A percentile compares a stretch with the other conserved stretches of the same genome.
Evolutionary conservation across 2,888 invertebrate species (phyloP).

Genomic region (Xanthorhoe designata): DNA sequence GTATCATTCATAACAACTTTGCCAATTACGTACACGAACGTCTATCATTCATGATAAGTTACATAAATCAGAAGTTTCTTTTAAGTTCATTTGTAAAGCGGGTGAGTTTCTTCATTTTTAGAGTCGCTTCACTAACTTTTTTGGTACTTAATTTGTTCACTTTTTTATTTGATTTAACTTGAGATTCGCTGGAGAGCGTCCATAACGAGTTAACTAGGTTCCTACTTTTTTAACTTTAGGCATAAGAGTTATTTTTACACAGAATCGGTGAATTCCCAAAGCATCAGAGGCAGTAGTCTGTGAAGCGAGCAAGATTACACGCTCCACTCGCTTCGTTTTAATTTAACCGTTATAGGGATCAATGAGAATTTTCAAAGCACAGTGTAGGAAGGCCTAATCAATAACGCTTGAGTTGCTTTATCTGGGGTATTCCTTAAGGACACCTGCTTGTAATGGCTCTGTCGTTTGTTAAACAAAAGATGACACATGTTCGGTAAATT

Average conservation of each 20-base stretch:
- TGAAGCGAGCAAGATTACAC: conserved; percentile 61
- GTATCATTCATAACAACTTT: conserved; percentile 46
- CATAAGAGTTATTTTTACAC: conserved; percentile 40
- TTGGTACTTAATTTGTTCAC: conserved; percentile 2
- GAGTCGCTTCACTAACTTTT: not conserved
- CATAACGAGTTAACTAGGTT: conserved; percentile 1
- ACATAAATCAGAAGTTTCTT: conserved; percentile 16
- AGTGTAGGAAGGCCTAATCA: conserved; percentile 26
- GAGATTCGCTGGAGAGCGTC: not conserved
- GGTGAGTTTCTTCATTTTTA: conserved; percentile 1
- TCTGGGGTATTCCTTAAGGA: conserved; percentile 25
- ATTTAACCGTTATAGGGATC: conserved; percentile 55
- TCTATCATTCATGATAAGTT: conserved; percentile 44
- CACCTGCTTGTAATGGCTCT: conserved; percentile 11
- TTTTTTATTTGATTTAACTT: not conserved
- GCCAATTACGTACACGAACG: conserved; percentile 43
- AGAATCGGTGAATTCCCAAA: conserved; percentile 48
- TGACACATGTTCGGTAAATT: conserved; percentile 8
- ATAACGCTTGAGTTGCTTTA: conserved; percentile 32
- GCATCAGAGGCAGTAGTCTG: conserved; percentile 48
- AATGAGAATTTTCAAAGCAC: conserved; percentile 53
- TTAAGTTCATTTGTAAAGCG: conserved; percentile 8
- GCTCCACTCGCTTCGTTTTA: conserved; percentile 56
- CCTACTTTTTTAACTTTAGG: conserved; percentile 25
- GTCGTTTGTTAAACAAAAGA: conserved; percentile 9